Percentiles rank a stretch among this genome's conserved stretches.
Evolutionary conservation across 1,140 invertebrate genomes (phyloP).

Genomic region (Apis dorsata): DNA sequence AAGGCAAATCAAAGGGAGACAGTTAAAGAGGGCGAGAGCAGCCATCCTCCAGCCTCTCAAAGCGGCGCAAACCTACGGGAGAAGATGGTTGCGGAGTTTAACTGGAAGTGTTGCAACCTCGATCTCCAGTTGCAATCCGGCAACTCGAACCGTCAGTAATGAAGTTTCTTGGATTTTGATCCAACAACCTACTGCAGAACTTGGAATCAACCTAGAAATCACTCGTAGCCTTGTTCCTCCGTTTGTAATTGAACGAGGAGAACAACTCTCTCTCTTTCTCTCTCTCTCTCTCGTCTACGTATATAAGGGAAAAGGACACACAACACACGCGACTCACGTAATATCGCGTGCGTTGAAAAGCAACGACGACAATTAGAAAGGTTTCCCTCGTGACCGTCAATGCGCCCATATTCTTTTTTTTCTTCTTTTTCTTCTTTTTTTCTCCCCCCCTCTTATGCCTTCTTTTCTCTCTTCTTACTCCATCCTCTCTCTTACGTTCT

Average conservation of each 20-base stretch:
- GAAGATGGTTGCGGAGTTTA: background rate
- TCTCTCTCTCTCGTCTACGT: background rate
- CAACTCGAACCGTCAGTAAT: slow-evolving; percentile 13
- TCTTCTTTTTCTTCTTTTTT: background rate
- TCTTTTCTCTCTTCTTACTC: no score
- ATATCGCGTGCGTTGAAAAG: background rate
- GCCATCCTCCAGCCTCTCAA: slow-evolving; percentile 5
- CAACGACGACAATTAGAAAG: slow-evolving; percentile 13
- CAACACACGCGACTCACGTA: background rate
- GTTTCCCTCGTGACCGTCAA: background rate
- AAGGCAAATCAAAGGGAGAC: background rate
- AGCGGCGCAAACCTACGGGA: background rate
- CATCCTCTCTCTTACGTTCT: background rate
- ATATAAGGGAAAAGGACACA: no score
- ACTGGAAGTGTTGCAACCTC: background rate
- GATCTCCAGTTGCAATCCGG: slow-evolving; percentile 12
- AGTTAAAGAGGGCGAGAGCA: background rate
- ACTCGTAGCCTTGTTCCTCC: background rate
- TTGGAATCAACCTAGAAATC: slow-evolving; percentile 13
- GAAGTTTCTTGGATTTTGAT: slow-evolving; percentile 29
- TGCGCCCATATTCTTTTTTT: background rate
- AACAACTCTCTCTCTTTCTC: no score
- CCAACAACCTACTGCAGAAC: background rate
- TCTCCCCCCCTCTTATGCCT: no score
- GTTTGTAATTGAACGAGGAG: background rate